Evolutionary conservation across 2,888 invertebrate species (phyloP).

Genomic region (Anaspis maculata): DNA sequence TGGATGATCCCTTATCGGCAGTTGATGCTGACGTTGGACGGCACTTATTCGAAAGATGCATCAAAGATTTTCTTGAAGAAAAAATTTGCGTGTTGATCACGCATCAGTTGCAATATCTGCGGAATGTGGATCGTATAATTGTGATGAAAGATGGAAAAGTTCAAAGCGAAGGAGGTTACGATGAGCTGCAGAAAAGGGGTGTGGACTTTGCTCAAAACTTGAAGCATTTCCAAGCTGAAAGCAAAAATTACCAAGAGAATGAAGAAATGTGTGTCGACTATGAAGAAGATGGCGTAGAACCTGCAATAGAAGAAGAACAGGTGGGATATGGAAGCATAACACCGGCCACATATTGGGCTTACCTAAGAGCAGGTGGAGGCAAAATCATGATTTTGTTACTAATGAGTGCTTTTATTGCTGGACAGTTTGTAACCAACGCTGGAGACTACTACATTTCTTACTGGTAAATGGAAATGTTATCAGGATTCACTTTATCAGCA

Average conservation of each 20-base stretch:
- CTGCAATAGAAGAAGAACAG: constrained; percentile 31
- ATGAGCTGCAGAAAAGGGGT: constrained; percentile 44
- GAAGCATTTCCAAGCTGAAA: constrained; percentile 31
- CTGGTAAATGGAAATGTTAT: constrained; percentile 46
- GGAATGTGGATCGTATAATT: constrained; percentile 36
- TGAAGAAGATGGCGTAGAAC: constrained; percentile 33
- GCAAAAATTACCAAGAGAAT: constrained; percentile 31
- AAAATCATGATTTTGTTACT: constrained; percentile 41
- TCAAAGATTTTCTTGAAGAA: constrained; percentile 49
- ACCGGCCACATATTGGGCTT: constrained; percentile 39
- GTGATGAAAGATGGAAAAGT: constrained; percentile 44
- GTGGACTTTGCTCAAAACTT: constrained; percentile 46
- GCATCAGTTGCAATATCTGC: constrained; percentile 57
- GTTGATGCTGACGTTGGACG: constrained; percentile 72
- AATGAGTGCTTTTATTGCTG: constrained; percentile 44
- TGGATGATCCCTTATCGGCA: constrained; percentile 77
- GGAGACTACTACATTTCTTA: constrained; percentile 65
- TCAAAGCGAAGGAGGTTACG: constrained; percentile 42
- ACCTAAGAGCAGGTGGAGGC: constrained; percentile 49
- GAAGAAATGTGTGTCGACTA: constrained; percentile 26
- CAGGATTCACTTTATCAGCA: too few relatives aligned
- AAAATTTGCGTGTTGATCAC: constrained; percentile 61
- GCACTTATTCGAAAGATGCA: constrained; percentile 65
- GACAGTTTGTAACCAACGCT: constrained; percentile 53
- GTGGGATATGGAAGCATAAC: constrained; percentile 31